A percentile compares a stretch with the other conserved stretches of the same genome.
These are phyloP conservation scores for Melieria omissa DNA, from an alignment of 2,888 invertebrate genomes.

Conservation along the genomic window DNA sequence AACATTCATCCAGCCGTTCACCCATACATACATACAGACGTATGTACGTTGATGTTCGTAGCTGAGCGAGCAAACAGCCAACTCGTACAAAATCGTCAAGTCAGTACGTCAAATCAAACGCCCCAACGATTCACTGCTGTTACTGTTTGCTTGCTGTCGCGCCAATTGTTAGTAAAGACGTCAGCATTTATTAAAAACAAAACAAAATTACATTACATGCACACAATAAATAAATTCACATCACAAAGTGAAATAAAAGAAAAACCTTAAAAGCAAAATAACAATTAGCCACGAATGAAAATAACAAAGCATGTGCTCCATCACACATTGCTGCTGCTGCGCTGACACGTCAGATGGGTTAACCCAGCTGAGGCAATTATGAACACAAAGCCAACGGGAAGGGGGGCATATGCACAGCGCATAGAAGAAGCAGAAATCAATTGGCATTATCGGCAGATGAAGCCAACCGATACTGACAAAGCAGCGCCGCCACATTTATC, in stretches of 20 bases:
- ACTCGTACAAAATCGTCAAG: background rate
- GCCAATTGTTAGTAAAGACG: background rate
- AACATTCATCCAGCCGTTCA: too few species aligned
- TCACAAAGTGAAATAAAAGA: too few species aligned
- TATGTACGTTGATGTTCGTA: too few species aligned
- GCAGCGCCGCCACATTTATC: too few species aligned
- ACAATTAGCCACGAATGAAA: background rate
- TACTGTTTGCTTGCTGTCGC: background rate
- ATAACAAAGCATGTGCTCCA: conserved; percentile 8
- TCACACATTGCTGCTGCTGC: background rate
- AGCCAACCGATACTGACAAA: too few species aligned
- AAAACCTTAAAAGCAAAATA: background rate
- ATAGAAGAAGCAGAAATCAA: too few species aligned
- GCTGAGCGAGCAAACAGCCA: background rate
- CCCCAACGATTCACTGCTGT: background rate
- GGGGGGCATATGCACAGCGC: too few species aligned
- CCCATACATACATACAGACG: too few species aligned
- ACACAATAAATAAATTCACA: background rate
- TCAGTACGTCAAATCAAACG: background rate
- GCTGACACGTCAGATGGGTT: conserved; percentile 11
- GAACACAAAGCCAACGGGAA: too few species aligned
- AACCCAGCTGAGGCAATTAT: background rate
- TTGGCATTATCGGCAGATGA: too few species aligned
- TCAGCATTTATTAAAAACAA: background rate
- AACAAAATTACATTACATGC: background rate